Evolutionary conservation across 2,888 invertebrate species (phyloP).

Genomic region (Parelbella ahira): DNA sequence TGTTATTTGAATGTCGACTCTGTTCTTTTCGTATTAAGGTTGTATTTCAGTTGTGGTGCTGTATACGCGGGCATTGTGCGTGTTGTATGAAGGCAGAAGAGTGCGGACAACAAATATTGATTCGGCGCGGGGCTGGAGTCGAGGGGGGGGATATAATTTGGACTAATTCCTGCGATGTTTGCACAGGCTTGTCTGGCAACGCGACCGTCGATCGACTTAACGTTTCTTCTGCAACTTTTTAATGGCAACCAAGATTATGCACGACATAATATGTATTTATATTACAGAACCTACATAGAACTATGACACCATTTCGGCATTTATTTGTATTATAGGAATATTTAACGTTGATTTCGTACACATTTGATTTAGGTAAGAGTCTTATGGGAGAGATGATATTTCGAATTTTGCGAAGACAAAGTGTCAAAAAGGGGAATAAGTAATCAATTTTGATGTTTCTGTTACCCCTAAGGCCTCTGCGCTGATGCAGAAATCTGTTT

Average conservation of each 20-base stretch:
- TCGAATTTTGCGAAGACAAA: too few species aligned
- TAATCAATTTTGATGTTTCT: too few species aligned
- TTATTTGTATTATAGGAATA: too few species aligned
- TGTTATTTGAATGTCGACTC: slow-evolving; percentile 25
- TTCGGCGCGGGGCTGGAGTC: slow-evolving; percentile 64
- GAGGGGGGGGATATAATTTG: slow-evolving; percentile 69
- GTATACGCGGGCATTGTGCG: slow-evolving; percentile 70
- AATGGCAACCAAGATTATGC: slow-evolving; percentile 28
- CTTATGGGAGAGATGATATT: too few species aligned
- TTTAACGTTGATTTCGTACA: too few species aligned
- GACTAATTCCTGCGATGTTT: slow-evolving; percentile 78
- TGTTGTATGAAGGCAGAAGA: slow-evolving; percentile 79
- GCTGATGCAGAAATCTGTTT: too few species aligned
- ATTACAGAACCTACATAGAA: too few species aligned
- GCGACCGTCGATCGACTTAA: slow-evolving; percentile 65
- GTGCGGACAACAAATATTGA: slow-evolving; percentile 81
- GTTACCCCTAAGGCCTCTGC: too few species aligned
- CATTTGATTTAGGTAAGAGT: too few species aligned
- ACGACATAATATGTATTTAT: too few species aligned
- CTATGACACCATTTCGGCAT: too few species aligned
- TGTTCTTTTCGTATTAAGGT: slow-evolving; percentile 14
- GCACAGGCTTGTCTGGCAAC: slow-evolving; percentile 72
- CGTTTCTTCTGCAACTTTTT: slow-evolving; percentile 58
- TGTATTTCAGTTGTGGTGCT: slow-evolving; percentile 23
- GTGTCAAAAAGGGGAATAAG: too few species aligned